Percentiles rank a stretch among this genome's conserved stretches.
Conservation (phyloP, 2,113 vertebrate genomes). For the Leuciscus idus region DNA sequence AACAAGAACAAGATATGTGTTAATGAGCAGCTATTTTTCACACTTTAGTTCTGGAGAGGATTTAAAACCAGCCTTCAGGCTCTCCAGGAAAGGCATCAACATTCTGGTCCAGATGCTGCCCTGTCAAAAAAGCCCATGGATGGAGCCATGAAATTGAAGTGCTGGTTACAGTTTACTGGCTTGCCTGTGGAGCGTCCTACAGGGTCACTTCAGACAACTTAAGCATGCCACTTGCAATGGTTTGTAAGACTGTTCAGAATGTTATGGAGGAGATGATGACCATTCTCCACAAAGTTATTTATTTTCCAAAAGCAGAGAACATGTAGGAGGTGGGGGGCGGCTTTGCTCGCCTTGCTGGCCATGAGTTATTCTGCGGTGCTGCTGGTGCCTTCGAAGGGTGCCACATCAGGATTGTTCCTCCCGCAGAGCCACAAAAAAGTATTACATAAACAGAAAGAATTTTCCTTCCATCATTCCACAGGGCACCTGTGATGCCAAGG, state of each 20-base stretch:
- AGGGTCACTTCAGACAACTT: constrained; percentile 15
- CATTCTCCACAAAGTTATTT: constrained; percentile 22
- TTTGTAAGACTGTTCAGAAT: not conserved
- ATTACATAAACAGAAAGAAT: not conserved
- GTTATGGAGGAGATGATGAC: constrained; percentile 4
- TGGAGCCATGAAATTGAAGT: constrained; percentile 34
- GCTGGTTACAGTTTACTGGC: constrained; percentile 7
- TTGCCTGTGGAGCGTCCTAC: constrained; percentile 21
- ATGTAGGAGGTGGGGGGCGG: not conserved
- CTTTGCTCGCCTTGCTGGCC: not conserved
- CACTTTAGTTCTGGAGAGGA: not conserved
- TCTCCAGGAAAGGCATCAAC: not conserved
- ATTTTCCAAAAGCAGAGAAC: constrained; percentile 36
- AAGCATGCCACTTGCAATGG: not conserved
- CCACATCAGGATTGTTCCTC: not conserved
- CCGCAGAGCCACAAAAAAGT: not conserved
- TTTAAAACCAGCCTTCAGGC: constrained; percentile 21
- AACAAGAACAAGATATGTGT: constrained; percentile 5
- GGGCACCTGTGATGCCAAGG: not conserved
- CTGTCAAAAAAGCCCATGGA: not conserved
- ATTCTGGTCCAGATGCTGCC: constrained; percentile 15
- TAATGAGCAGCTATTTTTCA: constrained; percentile 8
- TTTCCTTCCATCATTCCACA: not conserved
- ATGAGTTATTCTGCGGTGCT: not conserved
- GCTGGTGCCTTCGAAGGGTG: not conserved